Base-by-base conservation (phyloP, 1,140 invertebrate species). In the Rhagoletis pomonella region DNA sequence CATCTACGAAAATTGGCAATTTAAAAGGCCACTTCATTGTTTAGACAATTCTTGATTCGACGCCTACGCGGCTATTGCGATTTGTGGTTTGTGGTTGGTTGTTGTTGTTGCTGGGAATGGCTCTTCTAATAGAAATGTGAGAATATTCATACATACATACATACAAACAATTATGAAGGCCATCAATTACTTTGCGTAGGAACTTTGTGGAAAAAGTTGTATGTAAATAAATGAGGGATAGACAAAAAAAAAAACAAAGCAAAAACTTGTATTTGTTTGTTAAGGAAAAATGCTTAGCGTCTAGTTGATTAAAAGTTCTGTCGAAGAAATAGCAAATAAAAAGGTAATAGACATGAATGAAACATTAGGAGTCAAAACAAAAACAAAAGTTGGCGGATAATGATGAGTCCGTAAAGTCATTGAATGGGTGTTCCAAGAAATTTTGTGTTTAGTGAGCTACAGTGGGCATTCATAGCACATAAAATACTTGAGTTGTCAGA, bases 21-120 rank as follows among this genome's bases (percentile, higher is more conserved):
- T 81, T 81, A 47, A 50, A 55, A 55, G 19, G 44, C 73, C 73
- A 81, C 44, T 44, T 69, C 3, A 44, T 4, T 77, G 69, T 47
- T 50, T 77, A 17, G 17, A 2, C 69, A 50, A 29, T 81, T 81
- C 73, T 81, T 81, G 73, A 55, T 81, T 81, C 44, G 1, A 81
- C 73, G n/a, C 73, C 73, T 55, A 81, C 73, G 47, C 44, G 17
- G 29, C 29, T 3, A 2, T 6, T 47, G 47, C 44, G 9, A 3
- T 47, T n/a, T 19, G 29, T 29, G 29, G 29, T 29, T 29, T 29
- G 29, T 29, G 29, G 29, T 29, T 29, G 29, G 29, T 29, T 29
- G 2, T 81, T 81, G 73, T 81, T 81, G 73, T 12, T 81, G 73
- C 47, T 14, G 73, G 29, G 29, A 29, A 3, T 81, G 73, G 9